Percentiles rank a stretch among this genome's conserved stretches.
These are phyloP conservation scores for Pandemis heparana DNA, from an alignment of 2,888 invertebrate genomes.

Conservation along the genomic window DNA sequence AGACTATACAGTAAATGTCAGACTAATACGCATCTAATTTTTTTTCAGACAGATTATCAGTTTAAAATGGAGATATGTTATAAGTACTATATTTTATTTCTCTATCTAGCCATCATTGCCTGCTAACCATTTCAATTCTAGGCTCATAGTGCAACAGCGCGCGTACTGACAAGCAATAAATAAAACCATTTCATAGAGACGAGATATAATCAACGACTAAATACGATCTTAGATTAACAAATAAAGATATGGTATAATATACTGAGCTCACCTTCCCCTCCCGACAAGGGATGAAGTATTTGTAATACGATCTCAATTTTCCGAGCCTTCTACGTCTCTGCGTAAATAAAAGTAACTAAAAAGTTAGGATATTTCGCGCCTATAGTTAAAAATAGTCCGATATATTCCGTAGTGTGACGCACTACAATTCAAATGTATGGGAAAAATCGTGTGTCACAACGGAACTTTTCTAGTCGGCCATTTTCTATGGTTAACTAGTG, in stretches of 20 bases:
- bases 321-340: neutral
- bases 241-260: constrained; percentile 3
- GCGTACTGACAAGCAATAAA: constrained; percentile 42
- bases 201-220: constrained; percentile 13
- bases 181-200: constrained; percentile 27
- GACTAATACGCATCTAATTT: constrained; percentile 27
- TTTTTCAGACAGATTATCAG: constrained; percentile 9
- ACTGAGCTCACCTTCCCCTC: neutral
- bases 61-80: constrained; percentile 40
- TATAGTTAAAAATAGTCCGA: no score
- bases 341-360: neutral
- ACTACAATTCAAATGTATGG: no score
- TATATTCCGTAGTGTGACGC: no score
- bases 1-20: constrained; percentile 16
- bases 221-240: constrained; percentile 18
- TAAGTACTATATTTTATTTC: constrained; percentile 43
- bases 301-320: neutral
- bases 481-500: no score
- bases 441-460: no score
- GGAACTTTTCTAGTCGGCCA: no score
- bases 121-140: constrained; percentile 11
- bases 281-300: neutral
- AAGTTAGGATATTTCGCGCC: no score
- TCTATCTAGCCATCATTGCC: constrained; percentile 22
- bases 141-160: constrained; percentile 16